Percentiles rank a stretch among this genome's conserved stretches.
These are phyloP conservation scores for Aleiodes leptofemur DNA, from an alignment of 2,888 invertebrate genomes.

Conservation along the genomic window DNA sequence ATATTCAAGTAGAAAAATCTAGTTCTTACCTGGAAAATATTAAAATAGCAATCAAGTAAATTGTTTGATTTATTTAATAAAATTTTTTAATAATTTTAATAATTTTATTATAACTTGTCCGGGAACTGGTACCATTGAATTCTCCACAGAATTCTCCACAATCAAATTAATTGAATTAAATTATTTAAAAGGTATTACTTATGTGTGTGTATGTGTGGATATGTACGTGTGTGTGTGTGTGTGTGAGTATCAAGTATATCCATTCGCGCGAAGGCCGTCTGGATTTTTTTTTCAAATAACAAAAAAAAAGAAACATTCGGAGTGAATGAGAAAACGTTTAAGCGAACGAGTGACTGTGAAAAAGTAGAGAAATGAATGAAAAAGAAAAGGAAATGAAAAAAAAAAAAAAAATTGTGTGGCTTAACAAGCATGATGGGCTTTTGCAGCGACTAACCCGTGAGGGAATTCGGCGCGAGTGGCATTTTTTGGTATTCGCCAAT, in stretches of 20 bases:
- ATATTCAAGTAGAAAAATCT: too few species aligned
- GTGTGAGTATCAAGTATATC: conserved; percentile 5
- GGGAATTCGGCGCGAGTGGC: conserved; percentile 46
- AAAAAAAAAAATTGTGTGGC: conserved; percentile 61
- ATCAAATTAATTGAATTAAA: not conserved
- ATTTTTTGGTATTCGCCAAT: conserved; percentile 10
- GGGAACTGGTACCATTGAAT: too few species aligned
- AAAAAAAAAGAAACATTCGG: conserved; percentile 11
- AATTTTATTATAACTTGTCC: too few species aligned
- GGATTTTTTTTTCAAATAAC: conserved; percentile 44
- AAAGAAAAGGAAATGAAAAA: conserved; percentile 44
- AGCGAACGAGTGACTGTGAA: conserved; percentile 42
- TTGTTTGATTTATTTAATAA: too few species aligned
- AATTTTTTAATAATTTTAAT: too few species aligned
- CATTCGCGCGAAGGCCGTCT: conserved; percentile 42
- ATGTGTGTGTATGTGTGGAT: conserved; percentile 50
- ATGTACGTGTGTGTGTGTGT: conserved; percentile 45
- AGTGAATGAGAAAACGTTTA: conserved; percentile 47
- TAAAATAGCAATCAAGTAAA: too few species aligned
- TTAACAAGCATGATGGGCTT: conserved; percentile 75
- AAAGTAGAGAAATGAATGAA: conserved; percentile 31
- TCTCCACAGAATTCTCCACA: not conserved
- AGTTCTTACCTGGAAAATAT: too few species aligned
- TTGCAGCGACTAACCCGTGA: conserved; percentile 74
- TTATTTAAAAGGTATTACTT: conserved; percentile 30